Conservation (phyloP, 1,140 invertebrate genomes). For the Drosophila funebris region DNA sequence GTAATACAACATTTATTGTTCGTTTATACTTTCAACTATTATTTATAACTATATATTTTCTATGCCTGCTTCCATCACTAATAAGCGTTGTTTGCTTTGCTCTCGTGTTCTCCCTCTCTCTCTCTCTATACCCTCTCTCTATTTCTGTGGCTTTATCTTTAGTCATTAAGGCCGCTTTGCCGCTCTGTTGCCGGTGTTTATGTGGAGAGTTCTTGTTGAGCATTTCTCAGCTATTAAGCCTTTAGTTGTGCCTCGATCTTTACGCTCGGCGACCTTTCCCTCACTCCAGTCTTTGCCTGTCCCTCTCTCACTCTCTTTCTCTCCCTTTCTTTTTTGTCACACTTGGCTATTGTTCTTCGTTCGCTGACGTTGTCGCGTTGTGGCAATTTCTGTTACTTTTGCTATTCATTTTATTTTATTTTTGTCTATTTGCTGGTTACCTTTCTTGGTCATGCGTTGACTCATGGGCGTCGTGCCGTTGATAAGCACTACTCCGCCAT, state of each 20-base stretch:
- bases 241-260: constrained; percentile 26
- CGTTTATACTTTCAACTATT: not conserved
- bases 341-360: constrained; percentile 57
- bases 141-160: constrained; percentile 12
- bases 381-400: constrained; percentile 51
- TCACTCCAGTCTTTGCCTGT: not conserved
- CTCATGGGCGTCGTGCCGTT: constrained; percentile 59
- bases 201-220: constrained; percentile 35
- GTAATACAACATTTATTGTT: no score
- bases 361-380: constrained; percentile 43
- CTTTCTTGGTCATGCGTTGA: constrained; percentile 78
- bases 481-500: constrained; percentile 58
- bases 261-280: constrained; percentile 9
- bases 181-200: constrained; percentile 64
- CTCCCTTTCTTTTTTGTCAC: constrained; percentile 50
- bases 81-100: not conserved
- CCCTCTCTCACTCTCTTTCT: constrained; percentile 16
- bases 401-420: constrained; percentile 41
- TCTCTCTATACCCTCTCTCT: not conserved
- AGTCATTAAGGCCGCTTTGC: constrained; percentile 66
- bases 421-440: constrained; percentile 65
- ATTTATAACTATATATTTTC: not conserved
- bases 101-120: constrained; percentile 3
- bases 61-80: constrained; percentile 18
- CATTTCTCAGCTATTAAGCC: constrained; percentile 47